Evolutionary conservation across 2,888 invertebrate genomes (phyloP), one percentile per base, ranked within the genome.

Genomic region (Apodemia mormo): DNA sequence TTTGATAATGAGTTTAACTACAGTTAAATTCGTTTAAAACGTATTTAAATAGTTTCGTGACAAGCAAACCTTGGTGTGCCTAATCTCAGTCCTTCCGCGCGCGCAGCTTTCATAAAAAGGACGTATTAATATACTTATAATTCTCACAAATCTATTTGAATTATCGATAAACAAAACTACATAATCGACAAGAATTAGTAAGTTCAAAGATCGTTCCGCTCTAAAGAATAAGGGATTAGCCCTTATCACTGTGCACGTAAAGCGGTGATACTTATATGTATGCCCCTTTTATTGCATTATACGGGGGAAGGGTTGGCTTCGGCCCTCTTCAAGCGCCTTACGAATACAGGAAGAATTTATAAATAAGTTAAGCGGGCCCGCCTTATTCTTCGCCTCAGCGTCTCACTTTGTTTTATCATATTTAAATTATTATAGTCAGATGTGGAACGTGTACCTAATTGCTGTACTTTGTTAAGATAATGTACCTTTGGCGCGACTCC

Each of bases 391-490:
- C 86, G 85, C 82, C 83, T 86, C 84, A 73, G 81, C 87, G 83
- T 87, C 88, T 86, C 83, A 89, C 89, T 90, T 90, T 92, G 92
- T 93, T 93, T 92, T 93, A 93, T 93, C 92, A 93, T 92, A 93
- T 93, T 93, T 92, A 93, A 93, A 92, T 92, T 92, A 92, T 87
- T 92, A 92, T 87, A 93, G 92, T 92, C 89, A 92, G 92, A 92
- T 92, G 92, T 92, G 89, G 92, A 93, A 93, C 92, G 92, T 93
- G 93, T 92, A 92, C 92, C 88, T 92, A 93, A 93, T 92, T 93
- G 93, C 92, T 86, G 89, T 92, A 92, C 93, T 93, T 93, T 93
- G 92, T 92, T 92, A 91, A 92, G 92, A 92, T 92, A 93, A 93
- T 93, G 92, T 93, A 93, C 93, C 93, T 92, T 88, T 89, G 92